Evolutionary conservation across 2,797 vertebrate genomes (phyloP).

Genomic region (Avahi laniger): DNA sequence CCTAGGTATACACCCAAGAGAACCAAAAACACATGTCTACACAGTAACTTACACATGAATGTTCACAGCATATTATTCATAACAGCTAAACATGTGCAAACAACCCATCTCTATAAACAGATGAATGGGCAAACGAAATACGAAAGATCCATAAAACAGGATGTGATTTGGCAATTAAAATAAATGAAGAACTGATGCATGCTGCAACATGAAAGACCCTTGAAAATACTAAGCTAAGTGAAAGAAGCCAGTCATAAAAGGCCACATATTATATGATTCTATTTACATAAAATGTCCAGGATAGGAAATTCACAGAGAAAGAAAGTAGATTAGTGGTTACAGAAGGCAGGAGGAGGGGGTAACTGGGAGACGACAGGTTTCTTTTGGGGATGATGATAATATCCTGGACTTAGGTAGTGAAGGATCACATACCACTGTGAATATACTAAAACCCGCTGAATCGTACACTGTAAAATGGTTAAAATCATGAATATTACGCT

Average conservation of each 20-base stretch:
- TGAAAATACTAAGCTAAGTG: too few species aligned
- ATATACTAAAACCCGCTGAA: background rate
- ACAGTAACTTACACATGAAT: background rate
- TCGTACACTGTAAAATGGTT: background rate
- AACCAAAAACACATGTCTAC: background rate
- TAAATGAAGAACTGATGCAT: background rate
- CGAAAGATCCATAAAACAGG: background rate
- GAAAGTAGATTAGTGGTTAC: too few species aligned
- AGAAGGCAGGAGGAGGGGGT: too few species aligned
- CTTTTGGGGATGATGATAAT: too few species aligned
- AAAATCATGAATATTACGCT: background rate
- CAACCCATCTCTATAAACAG: background rate
- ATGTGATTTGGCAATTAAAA: background rate
- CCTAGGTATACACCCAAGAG: background rate
- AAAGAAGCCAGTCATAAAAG: too few species aligned
- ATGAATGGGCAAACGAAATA: background rate
- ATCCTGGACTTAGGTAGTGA: too few species aligned
- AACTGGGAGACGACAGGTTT: too few species aligned
- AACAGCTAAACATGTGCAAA: background rate
- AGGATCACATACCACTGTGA: too few species aligned
- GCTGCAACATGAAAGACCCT: too few species aligned
- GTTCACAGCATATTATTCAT: background rate
- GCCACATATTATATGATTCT: too few species aligned
- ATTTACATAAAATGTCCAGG: too few species aligned
- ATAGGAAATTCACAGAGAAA: too few species aligned